phyloP scores from a whole-genome alignment of 2,797 vertebrate species.

The Oophaga sylvatica region DNA sequence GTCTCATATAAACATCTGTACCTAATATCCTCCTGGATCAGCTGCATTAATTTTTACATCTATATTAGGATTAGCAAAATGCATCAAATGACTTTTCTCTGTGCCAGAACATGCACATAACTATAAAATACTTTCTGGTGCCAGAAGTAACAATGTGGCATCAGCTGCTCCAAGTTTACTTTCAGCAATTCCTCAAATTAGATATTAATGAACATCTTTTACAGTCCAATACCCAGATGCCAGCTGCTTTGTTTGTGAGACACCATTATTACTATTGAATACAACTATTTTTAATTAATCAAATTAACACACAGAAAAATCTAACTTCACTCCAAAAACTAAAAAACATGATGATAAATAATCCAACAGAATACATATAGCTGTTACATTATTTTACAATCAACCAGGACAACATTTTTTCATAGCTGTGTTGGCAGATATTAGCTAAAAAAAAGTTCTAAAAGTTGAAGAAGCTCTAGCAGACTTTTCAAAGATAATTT shows the following conservation, averaged over 20 bases:
- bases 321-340: neutral
- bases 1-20: slow-evolving; percentile 69
- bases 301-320: slow-evolving; percentile 66
- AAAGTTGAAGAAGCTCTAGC: no score
- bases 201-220: slow-evolving; percentile 68
- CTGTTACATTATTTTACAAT: neutral
- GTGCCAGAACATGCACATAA: slow-evolving; percentile 64
- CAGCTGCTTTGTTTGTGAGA: slow-evolving; percentile 74
- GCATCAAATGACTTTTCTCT: slow-evolving; percentile 69
- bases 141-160: slow-evolving; percentile 71
- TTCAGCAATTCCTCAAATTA: slow-evolving; percentile 71
- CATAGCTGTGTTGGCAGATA: neutral
- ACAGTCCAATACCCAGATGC: slow-evolving; percentile 66
- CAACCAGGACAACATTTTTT: no score
- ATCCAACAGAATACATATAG: neutral
- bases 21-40: slow-evolving; percentile 67
- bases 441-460: no score
- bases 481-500: no score
- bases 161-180: slow-evolving; percentile 72
- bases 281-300: slow-evolving; percentile 74
- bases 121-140: slow-evolving; percentile 67
- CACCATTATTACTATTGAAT: slow-evolving; percentile 70
- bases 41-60: slow-evolving; percentile 67
- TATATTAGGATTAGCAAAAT: slow-evolving; percentile 69
- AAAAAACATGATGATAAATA: neutral